Evolutionary conservation across 2,888 invertebrate genomes (phyloP).

Genomic region (Hesperia comma): DNA sequence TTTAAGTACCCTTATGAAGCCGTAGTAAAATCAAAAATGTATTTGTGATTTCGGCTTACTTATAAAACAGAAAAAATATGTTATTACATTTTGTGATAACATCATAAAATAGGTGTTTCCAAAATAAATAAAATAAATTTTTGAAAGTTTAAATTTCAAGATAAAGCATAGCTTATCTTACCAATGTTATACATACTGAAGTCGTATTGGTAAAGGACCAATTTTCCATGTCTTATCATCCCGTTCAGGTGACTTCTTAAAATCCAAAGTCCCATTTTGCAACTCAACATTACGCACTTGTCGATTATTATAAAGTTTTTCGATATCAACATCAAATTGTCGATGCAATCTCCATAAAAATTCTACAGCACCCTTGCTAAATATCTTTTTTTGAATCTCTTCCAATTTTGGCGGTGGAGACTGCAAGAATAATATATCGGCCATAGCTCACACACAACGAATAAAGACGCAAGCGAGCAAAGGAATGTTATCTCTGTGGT

Average conservation of each 20-base stretch:
- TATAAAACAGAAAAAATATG: no score
- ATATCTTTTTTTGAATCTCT: conserved; percentile 80
- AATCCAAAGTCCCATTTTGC: conserved; percentile 61
- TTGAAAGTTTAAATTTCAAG: not conserved
- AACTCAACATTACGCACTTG: conserved; percentile 62
- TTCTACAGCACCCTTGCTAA: conserved; percentile 81
- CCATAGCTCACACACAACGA: conserved; percentile 37
- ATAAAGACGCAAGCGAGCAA: conserved; percentile 2
- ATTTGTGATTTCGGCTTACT: no score
- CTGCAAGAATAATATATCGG: conserved; percentile 69
- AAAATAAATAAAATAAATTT: not conserved
- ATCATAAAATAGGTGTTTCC: no score
- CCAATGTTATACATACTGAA: conserved; percentile 65
- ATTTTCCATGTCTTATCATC: conserved; percentile 83
- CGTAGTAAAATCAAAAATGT: no score
- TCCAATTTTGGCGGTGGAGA: conserved; percentile 81
- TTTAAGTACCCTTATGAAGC: no score
- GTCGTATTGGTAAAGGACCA: conserved; percentile 80
- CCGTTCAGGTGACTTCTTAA: conserved; percentile 70
- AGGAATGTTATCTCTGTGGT: conserved; percentile 14
- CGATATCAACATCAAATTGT: conserved; percentile 77
- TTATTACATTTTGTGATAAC: no score
- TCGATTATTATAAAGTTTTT: conserved; percentile 73
- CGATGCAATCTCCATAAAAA: conserved; percentile 82
- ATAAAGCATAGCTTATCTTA: conserved; percentile 26